Evolutionary conservation across 2,797 vertebrate genomes (phyloP).

Genomic region (Gallinago nigripennis): DNA sequence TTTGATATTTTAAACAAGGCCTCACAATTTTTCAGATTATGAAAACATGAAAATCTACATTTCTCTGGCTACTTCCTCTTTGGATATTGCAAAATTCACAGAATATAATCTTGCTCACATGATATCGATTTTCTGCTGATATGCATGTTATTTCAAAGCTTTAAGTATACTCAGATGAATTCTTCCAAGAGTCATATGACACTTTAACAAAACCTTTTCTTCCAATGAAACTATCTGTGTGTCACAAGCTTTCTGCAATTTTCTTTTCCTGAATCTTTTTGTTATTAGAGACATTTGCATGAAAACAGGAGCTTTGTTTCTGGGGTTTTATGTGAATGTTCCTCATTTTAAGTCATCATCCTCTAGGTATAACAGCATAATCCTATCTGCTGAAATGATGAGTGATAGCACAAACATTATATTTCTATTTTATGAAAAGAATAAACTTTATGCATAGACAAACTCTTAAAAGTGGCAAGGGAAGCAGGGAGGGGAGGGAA

Average conservation of each 20-base stretch:
- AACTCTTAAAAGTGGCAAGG: not conserved
- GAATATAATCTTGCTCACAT: not conserved
- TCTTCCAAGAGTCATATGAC: not conserved
- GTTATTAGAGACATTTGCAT: slow-evolving; percentile 13
- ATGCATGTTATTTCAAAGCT: not conserved
- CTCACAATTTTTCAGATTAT: not conserved
- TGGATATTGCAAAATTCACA: not conserved
- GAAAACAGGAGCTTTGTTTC: slow-evolving; percentile 31
- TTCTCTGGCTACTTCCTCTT: not conserved
- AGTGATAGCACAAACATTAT: not conserved
- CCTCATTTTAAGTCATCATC: slow-evolving; percentile 9
- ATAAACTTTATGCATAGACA: not conserved
- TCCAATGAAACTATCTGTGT: not conserved
- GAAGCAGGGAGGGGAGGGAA: rapidly evolving
- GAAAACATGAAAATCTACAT: not conserved
- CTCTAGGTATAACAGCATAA: slow-evolving; percentile 4
- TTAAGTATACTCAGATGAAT: not conserved
- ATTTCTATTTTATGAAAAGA: slow-evolving; percentile 5
- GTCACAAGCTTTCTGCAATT: not conserved
- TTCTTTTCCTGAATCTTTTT: not conserved
- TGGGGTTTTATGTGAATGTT: not conserved
- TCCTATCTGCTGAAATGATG: not conserved
- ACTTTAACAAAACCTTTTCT: not conserved
- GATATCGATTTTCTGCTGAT: not conserved
- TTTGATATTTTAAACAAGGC: not conserved